These are phyloP conservation scores for Coregonus ussuriensis DNA, from an alignment of 2,797 vertebrate genomes.

Conservation along the genomic window DNA sequence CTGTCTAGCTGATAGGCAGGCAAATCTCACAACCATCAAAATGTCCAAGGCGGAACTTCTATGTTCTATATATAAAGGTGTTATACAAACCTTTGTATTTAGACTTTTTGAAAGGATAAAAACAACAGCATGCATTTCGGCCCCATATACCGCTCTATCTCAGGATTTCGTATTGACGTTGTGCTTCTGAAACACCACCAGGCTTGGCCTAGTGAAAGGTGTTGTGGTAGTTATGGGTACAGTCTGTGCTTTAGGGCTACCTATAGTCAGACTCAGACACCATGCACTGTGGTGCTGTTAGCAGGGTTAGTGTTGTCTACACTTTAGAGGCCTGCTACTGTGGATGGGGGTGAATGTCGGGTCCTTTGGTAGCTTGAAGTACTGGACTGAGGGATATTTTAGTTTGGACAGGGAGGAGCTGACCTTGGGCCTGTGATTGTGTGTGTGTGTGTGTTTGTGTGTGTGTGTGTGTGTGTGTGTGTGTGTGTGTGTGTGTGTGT, in stretches of 20 bases:
- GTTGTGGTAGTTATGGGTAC: constrained; percentile 53
- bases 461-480: no score
- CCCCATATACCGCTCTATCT: background rate
- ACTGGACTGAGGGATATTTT: no score
- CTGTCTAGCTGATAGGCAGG: background rate
- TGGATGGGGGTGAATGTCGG: background rate
- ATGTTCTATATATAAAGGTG: background rate
- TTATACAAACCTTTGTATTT: background rate
- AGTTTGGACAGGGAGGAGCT: no score
- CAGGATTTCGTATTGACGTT: background rate
- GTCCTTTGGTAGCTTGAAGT: no score
- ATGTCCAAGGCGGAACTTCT: no score
- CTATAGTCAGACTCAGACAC: constrained; percentile 22
- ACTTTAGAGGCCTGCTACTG: background rate
- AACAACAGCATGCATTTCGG: background rate
- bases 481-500: no score
- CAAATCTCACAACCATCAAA: background rate
- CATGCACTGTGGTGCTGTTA: background rate
- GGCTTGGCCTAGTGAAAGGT: constrained; percentile 46
- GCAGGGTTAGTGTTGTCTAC: background rate
- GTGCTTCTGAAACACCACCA: constrained; percentile 46
- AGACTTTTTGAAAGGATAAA: background rate
- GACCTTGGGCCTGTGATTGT: no score
- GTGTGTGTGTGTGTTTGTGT: no score
- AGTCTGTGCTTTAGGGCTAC: constrained; percentile 35